Conservation (phyloP, 2,888 invertebrate genomes). For the Diarsia rubi region DNA sequence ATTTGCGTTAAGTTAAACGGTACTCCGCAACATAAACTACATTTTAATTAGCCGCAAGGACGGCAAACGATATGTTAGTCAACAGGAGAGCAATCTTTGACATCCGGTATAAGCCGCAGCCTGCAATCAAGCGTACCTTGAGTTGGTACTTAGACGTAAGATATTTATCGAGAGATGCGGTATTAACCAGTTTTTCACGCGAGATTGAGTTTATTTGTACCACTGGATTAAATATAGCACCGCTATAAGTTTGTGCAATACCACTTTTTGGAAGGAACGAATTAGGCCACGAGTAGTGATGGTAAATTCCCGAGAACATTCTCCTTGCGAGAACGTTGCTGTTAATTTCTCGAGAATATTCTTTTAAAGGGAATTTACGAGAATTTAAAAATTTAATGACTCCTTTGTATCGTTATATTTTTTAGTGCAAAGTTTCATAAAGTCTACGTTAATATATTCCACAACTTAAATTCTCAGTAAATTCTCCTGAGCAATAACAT, state of each 20-base stretch:
- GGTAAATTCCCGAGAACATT: no score
- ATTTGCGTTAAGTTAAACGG: slow-evolving; percentile 25
- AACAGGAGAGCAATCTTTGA: slow-evolving; percentile 51
- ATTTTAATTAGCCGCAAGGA: slow-evolving; percentile 48
- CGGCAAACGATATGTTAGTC: slow-evolving; percentile 29
- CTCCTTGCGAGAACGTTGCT: no score
- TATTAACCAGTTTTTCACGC: slow-evolving; percentile 12
- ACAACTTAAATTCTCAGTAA: no score
- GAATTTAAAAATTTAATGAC: no score
- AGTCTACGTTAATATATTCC: no score
- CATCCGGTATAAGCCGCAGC: slow-evolving; percentile 41
- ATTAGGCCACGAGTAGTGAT: no score
- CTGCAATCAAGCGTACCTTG: slow-evolving; percentile 27
- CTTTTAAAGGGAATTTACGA: no score
- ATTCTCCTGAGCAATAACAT: no score
- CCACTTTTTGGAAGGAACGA: not conserved
- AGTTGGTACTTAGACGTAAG: not conserved
- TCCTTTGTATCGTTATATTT: no score
- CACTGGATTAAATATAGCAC: slow-evolving; percentile 13
- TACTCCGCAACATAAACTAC: slow-evolving; percentile 12
- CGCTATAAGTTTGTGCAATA: not conserved
- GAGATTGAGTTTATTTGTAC: not conserved
- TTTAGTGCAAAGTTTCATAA: no score
- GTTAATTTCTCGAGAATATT: no score
- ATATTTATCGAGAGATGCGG: not conserved